Evolutionary conservation across 2,888 invertebrate species (phyloP), one percentile per base, ranked within the genome.

Genomic region (Halictus ligatus): DNA sequence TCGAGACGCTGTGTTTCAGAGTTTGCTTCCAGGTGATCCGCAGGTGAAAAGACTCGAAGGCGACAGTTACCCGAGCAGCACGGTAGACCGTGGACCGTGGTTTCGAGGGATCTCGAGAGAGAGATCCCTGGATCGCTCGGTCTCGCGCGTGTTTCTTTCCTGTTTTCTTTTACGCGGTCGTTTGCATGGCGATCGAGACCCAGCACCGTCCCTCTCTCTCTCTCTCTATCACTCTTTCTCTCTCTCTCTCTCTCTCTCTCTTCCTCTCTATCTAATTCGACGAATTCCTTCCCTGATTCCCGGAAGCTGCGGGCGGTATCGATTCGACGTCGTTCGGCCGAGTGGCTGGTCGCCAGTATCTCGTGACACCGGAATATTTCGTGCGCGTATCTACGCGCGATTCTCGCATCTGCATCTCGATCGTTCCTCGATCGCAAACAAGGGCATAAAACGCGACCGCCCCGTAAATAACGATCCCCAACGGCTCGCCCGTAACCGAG

Each of bases 271-370:
- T 72, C 78, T 81, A 75, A 67, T 75, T 73, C 86, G 79, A 74
- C 60, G 72, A 86, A 84, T 88, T 83, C 78, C 85, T 81, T 67
- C 83, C 77, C 82, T 60, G 85, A 81, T 88, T 89, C 90, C 88
- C 88, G 91, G 90, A 89, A 90, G 88, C 90, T 86, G 86, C 84
- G 86, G 89, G 83, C 81, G 86, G 87, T 90, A 91, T 91, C 89
- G 91, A 90, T 91, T 88, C 85, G 71, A 75, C 81, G 86, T 83
- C 76, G 77, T 83, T 85, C 80, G 78, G 67, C 76, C 80, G 89
- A 83, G 87, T 84, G n/a, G 88, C 87, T 50, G 83, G 35, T 67
- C 35, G 67, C 67, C 67, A 67, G 67, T 78, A 80, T 76, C 82
- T 75, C 75, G 80, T 67, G 84, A 81, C 84, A 64, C 15, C 43